These are phyloP conservation scores for Bettongia penicillata DNA, from an alignment of 2,113 vertebrate genomes.

Conservation along the genomic window DNA sequence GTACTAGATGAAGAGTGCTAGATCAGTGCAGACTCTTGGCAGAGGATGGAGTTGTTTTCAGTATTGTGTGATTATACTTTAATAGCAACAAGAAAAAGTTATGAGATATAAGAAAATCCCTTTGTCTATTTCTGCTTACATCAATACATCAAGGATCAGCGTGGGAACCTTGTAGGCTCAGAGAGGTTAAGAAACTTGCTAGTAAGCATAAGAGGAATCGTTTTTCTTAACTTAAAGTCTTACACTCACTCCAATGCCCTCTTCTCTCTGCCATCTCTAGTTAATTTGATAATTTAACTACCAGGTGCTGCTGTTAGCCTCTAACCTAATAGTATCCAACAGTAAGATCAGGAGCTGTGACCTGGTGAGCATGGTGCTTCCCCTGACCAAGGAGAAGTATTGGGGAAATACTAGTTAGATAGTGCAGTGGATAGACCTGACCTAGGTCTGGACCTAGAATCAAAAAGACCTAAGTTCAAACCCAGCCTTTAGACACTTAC, in stretches of 20 bases:
- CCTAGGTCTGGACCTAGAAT: background rate
- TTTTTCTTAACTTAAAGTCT: background rate
- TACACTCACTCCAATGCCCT: background rate
- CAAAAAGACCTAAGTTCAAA: background rate
- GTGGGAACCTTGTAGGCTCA: background rate
- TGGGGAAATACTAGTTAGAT: background rate
- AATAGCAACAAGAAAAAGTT: background rate
- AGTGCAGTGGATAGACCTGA: background rate
- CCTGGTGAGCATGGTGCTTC: background rate
- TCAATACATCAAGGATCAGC: background rate
- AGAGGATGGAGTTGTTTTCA: background rate
- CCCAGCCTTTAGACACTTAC: background rate
- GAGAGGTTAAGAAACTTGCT: background rate
- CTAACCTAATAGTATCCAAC: background rate
- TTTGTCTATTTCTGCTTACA: background rate
- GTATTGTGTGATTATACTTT: background rate
- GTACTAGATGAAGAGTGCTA: background rate
- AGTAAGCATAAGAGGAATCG: background rate
- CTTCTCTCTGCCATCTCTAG: background rate
- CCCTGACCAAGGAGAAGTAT: background rate
- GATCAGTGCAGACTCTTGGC: background rate
- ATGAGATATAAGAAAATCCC: background rate
- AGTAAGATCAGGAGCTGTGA: background rate
- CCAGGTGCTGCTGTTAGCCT: background rate
- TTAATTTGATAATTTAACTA: background rate